Percentiles rank a stretch among this genome's conserved stretches.
phyloP scores from a whole-genome alignment of 2,797 vertebrate genomes.

The Hapalemur alaotrensis region DNA sequence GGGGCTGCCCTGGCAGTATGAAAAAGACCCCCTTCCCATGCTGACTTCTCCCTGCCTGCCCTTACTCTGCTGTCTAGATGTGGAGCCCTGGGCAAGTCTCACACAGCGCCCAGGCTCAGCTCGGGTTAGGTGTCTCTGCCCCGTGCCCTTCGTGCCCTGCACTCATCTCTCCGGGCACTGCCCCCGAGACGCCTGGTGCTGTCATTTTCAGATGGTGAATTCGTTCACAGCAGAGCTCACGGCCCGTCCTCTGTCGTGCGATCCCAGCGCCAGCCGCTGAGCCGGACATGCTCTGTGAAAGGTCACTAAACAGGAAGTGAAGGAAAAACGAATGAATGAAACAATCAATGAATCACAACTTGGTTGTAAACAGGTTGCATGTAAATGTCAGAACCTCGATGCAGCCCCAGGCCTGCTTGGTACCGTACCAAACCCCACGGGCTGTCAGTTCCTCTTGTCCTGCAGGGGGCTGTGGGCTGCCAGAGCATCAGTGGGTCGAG shows the following conservation, averaged over 20 bases:
- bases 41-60: neutral
- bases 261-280: neutral
- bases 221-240: neutral
- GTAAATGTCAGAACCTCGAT: neutral
- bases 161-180: neutral
- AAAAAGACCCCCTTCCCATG: neutral
- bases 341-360: neutral
- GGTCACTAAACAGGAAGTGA: neutral
- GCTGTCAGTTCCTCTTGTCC: no score
- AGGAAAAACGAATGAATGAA: neutral
- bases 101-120: neutral
- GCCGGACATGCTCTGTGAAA: no score
- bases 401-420: neutral
- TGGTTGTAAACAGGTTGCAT: neutral
- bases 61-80: neutral
- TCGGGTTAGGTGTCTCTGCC: neutral
- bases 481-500: no score
- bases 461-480: neutral
- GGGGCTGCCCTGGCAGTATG: neutral
- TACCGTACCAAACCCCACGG: rapidly evolving
- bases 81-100: neutral
- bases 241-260: neutral
- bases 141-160: neutral
- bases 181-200: neutral
- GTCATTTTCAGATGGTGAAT: neutral